Base-by-base conservation (phyloP, 2,888 invertebrate genomes). In the Iphiclides podalirius region DNA sequence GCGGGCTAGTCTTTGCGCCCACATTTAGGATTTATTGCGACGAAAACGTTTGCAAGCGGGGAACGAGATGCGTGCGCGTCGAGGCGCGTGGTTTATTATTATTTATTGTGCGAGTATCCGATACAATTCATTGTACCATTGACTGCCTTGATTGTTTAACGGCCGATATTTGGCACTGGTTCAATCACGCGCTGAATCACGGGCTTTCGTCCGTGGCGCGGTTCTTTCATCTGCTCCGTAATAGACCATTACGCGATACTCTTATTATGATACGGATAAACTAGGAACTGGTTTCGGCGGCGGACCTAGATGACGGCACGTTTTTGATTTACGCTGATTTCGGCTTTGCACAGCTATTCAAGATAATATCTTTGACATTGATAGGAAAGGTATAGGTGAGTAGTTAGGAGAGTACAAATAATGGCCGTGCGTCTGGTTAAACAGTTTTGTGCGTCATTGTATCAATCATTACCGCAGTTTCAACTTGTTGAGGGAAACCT, bases 121-220 rank as follows among this genome's bases (percentile, higher is more conserved):
- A 38, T 31, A 36, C 20, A 41, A n/a, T 39, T 46, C 39, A 52
- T 57, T 55, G 51, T 53, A 52, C 51, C 58, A 59, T 58, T 58
- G 52, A 57, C 46, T 46, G 44, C 45, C 52, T 48, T 53, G 58
- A 59, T 63, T 60, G 59, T 58, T 59, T 59, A 49, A 55, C 49
- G 38, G 44, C 41, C 48, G 53, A 53, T 56, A 17, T 56, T 71
- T 72, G 74, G 74, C 74, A 48, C 47, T n/a, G 54, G 4, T 68
- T 74, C 74, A 74, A 72, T 63, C 67, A 60, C 42, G 52, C 50
- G 50, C 58, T 71, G 70, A 70, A 53, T 68, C 64, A 67, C 63
- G 17, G 28, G 17, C 40, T 45, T 39, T 45, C 35, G 44, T 40
- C 39, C 43, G 11, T 15, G 11, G 34, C 14, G 8, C 14, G 35